Evolutionary conservation across 2,113 vertebrate species (phyloP).

Genomic region (Rhinogobius similis): DNA sequence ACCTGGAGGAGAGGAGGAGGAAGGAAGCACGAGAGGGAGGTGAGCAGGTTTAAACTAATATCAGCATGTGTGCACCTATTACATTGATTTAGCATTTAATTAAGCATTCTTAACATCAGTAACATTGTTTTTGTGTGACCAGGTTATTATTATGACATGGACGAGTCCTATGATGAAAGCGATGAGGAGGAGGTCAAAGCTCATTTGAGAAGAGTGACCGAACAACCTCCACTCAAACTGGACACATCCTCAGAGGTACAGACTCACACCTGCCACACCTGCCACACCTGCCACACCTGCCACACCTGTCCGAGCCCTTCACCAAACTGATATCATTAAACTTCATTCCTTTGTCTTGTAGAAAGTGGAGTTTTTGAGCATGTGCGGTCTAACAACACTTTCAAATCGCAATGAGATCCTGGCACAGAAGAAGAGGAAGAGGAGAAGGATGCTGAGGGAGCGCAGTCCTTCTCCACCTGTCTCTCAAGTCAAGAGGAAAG

Average conservation of each 20-base stretch:
- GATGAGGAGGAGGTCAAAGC: conserved; percentile 95
- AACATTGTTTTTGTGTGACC: conserved; percentile 12
- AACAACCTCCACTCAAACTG: conserved; percentile 93
- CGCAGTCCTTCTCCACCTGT: conserved; percentile 86
- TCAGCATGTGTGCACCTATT: too few species aligned
- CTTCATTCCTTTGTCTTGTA: conserved; percentile 44
- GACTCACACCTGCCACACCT: background rate
- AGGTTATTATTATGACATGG: conserved; percentile 96
- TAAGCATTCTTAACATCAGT: background rate
- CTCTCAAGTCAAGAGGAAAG: conserved; percentile 82
- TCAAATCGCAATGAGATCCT: conserved; percentile 88
- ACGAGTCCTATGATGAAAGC: conserved; percentile 95
- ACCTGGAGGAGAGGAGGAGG: conserved; percentile 91
- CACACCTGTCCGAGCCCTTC: background rate
- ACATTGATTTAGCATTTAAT: background rate
- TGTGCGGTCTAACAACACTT: conserved; percentile 91
- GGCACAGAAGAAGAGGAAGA: conserved; percentile 87
- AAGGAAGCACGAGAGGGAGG: conserved; percentile 93
- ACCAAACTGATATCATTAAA: background rate
- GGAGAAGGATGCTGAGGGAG: conserved; percentile 92
- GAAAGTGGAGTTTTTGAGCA: conserved; percentile 92
- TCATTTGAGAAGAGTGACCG: conserved; percentile 89
- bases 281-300: background rate
- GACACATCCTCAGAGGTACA: conserved; percentile 90
- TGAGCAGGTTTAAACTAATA: conserved; percentile 50